Percentiles rank a stretch among this genome's conserved stretches.
phyloP scores from a whole-genome alignment of 2,797 vertebrate species.

The Carcharodon carcharias region DNA sequence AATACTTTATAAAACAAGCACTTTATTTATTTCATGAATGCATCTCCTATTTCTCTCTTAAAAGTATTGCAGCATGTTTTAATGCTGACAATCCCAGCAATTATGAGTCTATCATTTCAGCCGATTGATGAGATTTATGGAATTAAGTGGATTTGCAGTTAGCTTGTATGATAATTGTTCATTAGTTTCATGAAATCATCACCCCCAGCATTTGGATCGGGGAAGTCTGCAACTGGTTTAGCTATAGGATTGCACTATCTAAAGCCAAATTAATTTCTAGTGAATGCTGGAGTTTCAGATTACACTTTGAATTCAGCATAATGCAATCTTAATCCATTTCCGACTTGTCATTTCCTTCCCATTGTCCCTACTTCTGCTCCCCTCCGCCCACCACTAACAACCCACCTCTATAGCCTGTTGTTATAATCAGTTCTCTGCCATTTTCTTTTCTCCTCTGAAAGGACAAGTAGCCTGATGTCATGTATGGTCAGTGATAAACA shows the following conservation, averaged over 20 bases:
- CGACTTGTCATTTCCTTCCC: neutral
- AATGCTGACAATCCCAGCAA: neutral
- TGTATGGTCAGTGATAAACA: neutral
- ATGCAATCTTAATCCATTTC: slow-evolving; percentile 2
- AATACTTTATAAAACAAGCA: neutral
- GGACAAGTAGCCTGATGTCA: neutral
- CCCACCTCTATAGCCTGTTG: neutral
- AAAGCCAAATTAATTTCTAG: slow-evolving; percentile 3
- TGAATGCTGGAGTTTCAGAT: neutral
- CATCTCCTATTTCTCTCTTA: neutral
- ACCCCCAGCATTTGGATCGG: neutral
- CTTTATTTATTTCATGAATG: neutral
- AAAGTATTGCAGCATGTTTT: neutral
- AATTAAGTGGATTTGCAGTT: slow-evolving; percentile 1
- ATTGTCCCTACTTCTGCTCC: neutral
- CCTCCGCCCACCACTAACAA: neutral
- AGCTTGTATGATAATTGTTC: neutral
- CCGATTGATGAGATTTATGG: neutral
- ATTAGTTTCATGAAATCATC: slow-evolving; percentile 19
- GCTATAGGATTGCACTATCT: neutral
- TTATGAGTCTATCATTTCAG: neutral
- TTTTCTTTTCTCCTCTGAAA: neutral
- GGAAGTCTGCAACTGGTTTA: neutral
- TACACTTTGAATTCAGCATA: neutral
- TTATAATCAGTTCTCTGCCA: neutral